A percentile compares a stretch with the other conserved stretches of the same genome.
Conservation (phyloP, 2,888 invertebrate species). For the Synergus itoensis region DNA sequence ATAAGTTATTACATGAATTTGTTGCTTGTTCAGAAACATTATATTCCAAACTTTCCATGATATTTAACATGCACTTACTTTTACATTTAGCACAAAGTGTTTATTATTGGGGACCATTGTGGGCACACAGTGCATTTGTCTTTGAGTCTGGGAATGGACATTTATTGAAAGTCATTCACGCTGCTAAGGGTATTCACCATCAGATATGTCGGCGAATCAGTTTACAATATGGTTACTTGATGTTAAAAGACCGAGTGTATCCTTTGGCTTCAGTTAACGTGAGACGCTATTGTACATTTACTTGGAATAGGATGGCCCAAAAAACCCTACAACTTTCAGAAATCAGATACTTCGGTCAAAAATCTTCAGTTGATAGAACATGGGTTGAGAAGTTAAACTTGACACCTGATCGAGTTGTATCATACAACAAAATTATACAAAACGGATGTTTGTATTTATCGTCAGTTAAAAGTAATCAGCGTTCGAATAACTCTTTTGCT, state of each 20-base stretch:
- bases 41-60: slow-evolving; percentile 39
- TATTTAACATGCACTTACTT: slow-evolving; percentile 42
- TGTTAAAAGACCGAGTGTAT: no score
- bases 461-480: slow-evolving; percentile 32
- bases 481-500: slow-evolving; percentile 44
- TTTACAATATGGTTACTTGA: slow-evolving; percentile 23
- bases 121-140: slow-evolving; percentile 34
- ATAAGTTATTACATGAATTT: not conserved
- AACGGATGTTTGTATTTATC: slow-evolving; percentile 40
- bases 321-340: not conserved
- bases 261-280: not conserved
- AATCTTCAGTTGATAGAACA: not conserved
- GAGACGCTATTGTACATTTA: not conserved
- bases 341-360: slow-evolving; percentile 37
- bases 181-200: slow-evolving; percentile 46
- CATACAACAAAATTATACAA: slow-evolving; percentile 40
- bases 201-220: slow-evolving; percentile 41
- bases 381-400: slow-evolving; percentile 36
- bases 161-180: slow-evolving; percentile 45
- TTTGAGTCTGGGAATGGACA: slow-evolving; percentile 46
- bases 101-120: slow-evolving; percentile 43
- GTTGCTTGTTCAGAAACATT: not conserved
- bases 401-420: not conserved
- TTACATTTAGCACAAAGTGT: slow-evolving; percentile 39
- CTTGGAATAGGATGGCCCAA: not conserved